Conservation (phyloP, 2,888 invertebrate genomes). For the Conchocele bisecta region DNA sequence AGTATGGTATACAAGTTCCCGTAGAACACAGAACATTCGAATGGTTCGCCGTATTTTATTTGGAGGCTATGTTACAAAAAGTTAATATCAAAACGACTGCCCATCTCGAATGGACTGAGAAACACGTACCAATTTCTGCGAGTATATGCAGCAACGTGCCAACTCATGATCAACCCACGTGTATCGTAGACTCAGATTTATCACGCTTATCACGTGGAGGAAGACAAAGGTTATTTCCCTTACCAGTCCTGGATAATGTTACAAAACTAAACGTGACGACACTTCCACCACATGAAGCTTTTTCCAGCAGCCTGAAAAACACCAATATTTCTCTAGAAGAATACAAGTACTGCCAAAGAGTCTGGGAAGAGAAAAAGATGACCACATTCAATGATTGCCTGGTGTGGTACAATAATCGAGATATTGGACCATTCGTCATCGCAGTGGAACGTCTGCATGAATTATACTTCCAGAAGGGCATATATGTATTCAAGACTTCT, state of each 20-base stretch:
- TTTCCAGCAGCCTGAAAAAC: too few relatives aligned
- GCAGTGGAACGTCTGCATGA: too few relatives aligned
- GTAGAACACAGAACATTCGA: slow-evolving; percentile 1
- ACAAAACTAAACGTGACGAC: not conserved
- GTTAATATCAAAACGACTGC: not conserved
- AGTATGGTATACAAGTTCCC: slow-evolving; percentile 4
- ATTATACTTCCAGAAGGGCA: too few relatives aligned
- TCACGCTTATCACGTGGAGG: not conserved
- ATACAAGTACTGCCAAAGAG: too few relatives aligned
- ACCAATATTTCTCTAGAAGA: too few relatives aligned
- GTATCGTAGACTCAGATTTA: slow-evolving; percentile 16
- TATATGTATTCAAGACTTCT: slow-evolving; percentile 42
- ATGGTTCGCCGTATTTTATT: slow-evolving; percentile 35
- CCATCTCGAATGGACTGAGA: slow-evolving; percentile 10
- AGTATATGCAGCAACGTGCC: slow-evolving; percentile 27
- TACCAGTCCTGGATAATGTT: slow-evolving; percentile 3
- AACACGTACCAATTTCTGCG: slow-evolving; percentile 32
- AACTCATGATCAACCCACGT: slow-evolving; percentile 5
- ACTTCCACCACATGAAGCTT: slow-evolving; percentile 1
- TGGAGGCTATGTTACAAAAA: slow-evolving; percentile 15
- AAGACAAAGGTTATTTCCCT: slow-evolving; percentile 5
- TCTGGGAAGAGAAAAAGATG: too few relatives aligned
- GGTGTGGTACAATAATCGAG: too few relatives aligned
- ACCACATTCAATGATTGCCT: too few relatives aligned
- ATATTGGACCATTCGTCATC: too few relatives aligned